These are phyloP conservation scores for Aporophyla lueneburgensis DNA, from an alignment of 2,888 invertebrate genomes.

Conservation along the genomic window DNA sequence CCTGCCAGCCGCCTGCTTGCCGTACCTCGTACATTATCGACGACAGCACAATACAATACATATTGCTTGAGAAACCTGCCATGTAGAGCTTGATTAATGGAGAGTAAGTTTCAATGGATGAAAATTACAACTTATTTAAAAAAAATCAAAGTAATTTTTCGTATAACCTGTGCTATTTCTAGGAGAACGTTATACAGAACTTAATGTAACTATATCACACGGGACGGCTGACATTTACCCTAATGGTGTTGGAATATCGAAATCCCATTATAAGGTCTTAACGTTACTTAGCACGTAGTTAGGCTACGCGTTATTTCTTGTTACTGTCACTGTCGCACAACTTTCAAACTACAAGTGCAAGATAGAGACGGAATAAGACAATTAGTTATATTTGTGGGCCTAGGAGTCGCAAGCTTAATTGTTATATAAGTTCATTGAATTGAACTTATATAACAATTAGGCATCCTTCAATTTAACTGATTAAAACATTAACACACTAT, in stretches of 20 bases:
- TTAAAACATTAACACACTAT: too few species aligned
- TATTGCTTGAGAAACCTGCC: conserved; percentile 29
- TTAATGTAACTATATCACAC: neutral
- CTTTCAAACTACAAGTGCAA: too few species aligned
- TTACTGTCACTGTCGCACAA: too few species aligned
- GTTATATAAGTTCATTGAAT: too few species aligned
- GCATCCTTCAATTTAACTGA: too few species aligned
- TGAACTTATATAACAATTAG: too few species aligned
- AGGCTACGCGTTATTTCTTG: too few species aligned
- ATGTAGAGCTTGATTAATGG: conserved; percentile 23
- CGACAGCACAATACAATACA: conserved; percentile 15
- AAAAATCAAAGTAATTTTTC: neutral
- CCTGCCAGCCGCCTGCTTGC: conserved; percentile 24
- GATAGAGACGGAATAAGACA: too few species aligned
- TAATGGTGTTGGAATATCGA: neutral
- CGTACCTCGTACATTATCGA: conserved; percentile 15
- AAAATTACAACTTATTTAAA: neutral
- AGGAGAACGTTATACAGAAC: neutral
- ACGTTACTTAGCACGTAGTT: too few species aligned
- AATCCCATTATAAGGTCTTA: neutral
- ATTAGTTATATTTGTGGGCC: too few species aligned
- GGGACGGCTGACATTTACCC: neutral
- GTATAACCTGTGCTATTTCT: neutral
- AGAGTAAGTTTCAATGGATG: neutral
- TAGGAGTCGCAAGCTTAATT: too few species aligned